phyloP scores from a whole-genome alignment of 2,797 vertebrate species.

The Chloroceryle amazona region DNA sequence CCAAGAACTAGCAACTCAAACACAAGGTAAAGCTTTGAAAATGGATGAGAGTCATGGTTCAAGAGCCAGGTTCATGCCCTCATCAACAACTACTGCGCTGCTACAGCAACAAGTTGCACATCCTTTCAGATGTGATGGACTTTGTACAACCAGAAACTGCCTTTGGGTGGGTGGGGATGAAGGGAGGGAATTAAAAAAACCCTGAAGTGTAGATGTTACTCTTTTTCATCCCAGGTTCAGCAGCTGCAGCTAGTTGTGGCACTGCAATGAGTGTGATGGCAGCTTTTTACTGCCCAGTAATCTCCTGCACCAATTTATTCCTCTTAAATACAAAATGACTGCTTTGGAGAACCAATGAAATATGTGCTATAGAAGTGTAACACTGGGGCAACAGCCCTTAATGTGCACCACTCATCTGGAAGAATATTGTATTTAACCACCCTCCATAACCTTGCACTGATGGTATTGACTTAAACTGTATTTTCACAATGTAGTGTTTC shows the following conservation, averaged over 20 bases:
- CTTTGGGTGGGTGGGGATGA: background rate
- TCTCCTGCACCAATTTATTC: background rate
- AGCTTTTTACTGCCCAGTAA: background rate
- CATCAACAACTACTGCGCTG: background rate
- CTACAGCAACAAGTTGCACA: background rate
- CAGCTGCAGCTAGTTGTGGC: background rate
- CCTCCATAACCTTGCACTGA: background rate
- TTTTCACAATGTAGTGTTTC: background rate
- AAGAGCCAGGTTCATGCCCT: background rate
- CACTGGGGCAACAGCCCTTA: background rate
- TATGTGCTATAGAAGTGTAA: rapidly evolving
- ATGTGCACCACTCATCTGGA: background rate
- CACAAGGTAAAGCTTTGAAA: background rate
- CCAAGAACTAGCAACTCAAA: background rate
- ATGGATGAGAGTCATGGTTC: background rate
- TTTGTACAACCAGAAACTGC: background rate
- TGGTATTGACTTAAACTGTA: background rate
- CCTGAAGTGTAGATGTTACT: background rate
- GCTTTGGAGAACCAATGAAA: background rate
- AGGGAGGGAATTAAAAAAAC: background rate
- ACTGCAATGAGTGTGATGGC: background rate
- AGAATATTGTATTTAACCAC: background rate
- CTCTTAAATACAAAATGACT: background rate
- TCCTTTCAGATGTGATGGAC: background rate
- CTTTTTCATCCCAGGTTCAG: background rate